phyloP scores from a whole-genome alignment of 2,797 vertebrate species.

The Choloepus didactylus region DNA sequence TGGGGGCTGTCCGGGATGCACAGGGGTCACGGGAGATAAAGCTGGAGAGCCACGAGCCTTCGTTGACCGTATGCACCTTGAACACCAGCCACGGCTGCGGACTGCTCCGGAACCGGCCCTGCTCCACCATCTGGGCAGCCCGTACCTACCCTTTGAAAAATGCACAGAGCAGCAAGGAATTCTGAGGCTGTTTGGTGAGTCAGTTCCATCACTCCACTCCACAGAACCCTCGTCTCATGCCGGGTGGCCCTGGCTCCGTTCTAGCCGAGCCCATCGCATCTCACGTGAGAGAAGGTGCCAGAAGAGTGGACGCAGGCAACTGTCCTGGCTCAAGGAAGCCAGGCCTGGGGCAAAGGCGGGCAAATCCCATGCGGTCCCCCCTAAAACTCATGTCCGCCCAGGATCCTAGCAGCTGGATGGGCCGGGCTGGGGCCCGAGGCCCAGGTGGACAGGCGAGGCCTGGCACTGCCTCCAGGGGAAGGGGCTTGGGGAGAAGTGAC shows the following conservation, averaged over 20 bases:
- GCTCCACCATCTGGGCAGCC: not conserved
- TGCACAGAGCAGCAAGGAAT: not conserved
- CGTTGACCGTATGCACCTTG: not conserved
- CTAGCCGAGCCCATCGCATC: not conserved
- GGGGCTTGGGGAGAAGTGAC: rapidly evolving
- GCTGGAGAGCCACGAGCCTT: not conserved
- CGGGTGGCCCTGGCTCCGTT: not conserved
- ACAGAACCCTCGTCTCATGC: rapidly evolving
- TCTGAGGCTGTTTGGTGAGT: no score
- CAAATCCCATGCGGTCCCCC: not conserved
- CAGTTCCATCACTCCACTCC: not conserved
- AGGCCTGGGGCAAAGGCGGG: rapidly evolving
- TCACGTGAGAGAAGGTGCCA: not conserved
- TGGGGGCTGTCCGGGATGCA: no score
- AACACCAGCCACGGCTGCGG: rapidly evolving
- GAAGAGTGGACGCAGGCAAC: not conserved
- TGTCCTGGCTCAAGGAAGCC: no score
- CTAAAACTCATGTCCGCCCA: not conserved
- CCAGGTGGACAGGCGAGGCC: not conserved
- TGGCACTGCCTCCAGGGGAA: not conserved
- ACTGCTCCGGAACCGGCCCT: not conserved
- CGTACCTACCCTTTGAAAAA: not conserved
- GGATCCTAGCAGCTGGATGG: no score
- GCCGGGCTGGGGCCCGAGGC: rapidly evolving
- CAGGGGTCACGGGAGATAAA: not conserved